These are phyloP conservation scores for Brachionichthys hirsutus DNA, from an alignment of 2,113 vertebrate species.

Conservation along the genomic window DNA sequence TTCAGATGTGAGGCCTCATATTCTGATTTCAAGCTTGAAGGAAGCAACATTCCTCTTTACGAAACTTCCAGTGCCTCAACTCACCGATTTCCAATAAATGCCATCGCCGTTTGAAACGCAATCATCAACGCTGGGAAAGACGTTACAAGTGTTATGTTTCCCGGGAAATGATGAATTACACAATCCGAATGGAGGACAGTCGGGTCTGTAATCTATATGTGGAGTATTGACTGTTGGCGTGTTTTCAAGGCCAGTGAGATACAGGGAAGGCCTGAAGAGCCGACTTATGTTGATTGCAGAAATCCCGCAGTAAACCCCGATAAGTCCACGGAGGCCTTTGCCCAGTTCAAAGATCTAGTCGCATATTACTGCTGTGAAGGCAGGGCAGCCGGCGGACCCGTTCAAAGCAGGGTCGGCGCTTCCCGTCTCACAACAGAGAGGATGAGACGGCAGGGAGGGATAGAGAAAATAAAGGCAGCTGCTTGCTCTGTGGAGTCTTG, in stretches of 20 bases:
- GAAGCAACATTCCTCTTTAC: constrained; percentile 39
- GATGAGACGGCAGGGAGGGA: constrained; percentile 24
- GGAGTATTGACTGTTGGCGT: constrained; percentile 56
- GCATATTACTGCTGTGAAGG: constrained; percentile 51
- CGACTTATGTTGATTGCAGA: constrained; percentile 57
- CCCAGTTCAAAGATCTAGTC: constrained; percentile 54
- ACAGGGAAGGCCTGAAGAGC: constrained; percentile 49
- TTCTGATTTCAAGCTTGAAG: constrained; percentile 49
- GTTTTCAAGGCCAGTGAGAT: constrained; percentile 66
- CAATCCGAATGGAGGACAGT: constrained; percentile 34
- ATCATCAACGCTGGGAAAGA: constrained; percentile 20
- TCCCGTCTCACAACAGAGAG: constrained; percentile 42
- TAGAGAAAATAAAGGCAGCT: constrained; percentile 76
- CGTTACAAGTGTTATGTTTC: background rate
- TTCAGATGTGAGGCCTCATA: constrained; percentile 49
- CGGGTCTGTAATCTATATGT: constrained; percentile 40
- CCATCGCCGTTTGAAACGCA: constrained; percentile 19
- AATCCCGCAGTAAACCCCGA: constrained; percentile 65
- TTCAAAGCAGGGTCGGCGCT: constrained; percentile 53
- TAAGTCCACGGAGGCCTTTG: constrained; percentile 63
- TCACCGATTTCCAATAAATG: constrained; percentile 8
- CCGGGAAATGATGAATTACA: constrained; percentile 37
- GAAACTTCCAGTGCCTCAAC: constrained; percentile 38
- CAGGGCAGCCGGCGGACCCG: constrained; percentile 20
- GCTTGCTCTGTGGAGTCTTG: constrained; percentile 74